phyloP scores from a whole-genome alignment of 2,797 vertebrate genomes.

The Clarias platycephalus region DNA sequence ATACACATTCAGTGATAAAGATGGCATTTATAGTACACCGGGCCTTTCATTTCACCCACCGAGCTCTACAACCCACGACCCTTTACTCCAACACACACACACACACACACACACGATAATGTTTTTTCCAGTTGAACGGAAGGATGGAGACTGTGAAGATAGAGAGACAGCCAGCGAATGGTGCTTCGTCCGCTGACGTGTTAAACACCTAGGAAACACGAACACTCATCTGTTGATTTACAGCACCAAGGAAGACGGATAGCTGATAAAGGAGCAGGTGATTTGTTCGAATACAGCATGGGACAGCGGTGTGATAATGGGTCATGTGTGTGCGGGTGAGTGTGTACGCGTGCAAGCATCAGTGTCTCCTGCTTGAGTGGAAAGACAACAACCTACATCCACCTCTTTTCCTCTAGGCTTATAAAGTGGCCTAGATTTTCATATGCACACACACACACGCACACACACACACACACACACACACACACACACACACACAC shows the following conservation, averaged over 20 bases:
- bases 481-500: neutral
- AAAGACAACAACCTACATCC: neutral
- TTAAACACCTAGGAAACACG: constrained; percentile 17
- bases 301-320: neutral
- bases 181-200: neutral
- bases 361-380: neutral
- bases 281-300: neutral
- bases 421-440: constrained; percentile 38
- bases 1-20: constrained; percentile 32
- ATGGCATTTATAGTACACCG: constrained; percentile 39
- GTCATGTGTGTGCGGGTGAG: neutral
- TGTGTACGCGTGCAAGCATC: neutral
- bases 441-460: constrained; percentile 49
- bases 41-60: neutral
- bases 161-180: neutral
- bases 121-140: constrained; percentile 49
- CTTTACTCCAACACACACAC: constrained; percentile 29
- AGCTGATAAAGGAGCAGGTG: neutral
- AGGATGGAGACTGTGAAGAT: constrained; percentile 19
- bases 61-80: neutral
- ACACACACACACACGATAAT: constrained; percentile 34
- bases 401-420: neutral
- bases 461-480: neutral
- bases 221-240: neutral
- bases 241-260: neutral